phyloP scores from a whole-genome alignment of 1,140 invertebrate species.

The Papilio polytes region DNA sequence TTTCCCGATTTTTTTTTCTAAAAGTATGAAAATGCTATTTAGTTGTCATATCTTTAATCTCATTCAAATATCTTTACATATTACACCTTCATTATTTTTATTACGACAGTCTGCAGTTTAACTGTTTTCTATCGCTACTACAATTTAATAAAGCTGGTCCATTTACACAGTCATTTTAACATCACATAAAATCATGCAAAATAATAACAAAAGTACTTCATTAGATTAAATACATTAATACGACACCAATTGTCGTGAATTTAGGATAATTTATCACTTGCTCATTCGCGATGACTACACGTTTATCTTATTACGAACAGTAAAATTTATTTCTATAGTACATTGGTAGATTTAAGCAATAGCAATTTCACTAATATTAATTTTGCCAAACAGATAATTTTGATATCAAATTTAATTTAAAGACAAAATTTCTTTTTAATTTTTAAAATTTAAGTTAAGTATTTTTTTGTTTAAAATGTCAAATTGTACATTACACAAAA shows the following conservation, averaged over 20 bases:
- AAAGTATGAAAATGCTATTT: slow-evolving; percentile 25
- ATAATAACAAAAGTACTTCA: slow-evolving; percentile 58
- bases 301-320: slow-evolving; percentile 34
- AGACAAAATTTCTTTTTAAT: not conserved
- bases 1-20: not conserved
- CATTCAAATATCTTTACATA: slow-evolving; percentile 46
- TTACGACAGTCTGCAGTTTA: slow-evolving; percentile 57
- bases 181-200: slow-evolving; percentile 69
- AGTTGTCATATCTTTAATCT: slow-evolving; percentile 39
- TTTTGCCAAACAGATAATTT: not conserved
- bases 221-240: slow-evolving; percentile 45
- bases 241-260: slow-evolving; percentile 20
- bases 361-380: not conserved
- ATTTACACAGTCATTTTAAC: slow-evolving; percentile 71
- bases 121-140: slow-evolving; percentile 63
- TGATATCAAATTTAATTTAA: not conserved
- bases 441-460: not conserved
- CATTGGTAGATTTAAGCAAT: not conserved
- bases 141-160: slow-evolving; percentile 73
- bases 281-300: slow-evolving; percentile 38
- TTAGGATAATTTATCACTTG: slow-evolving; percentile 45
- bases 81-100: slow-evolving; percentile 10
- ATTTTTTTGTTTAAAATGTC: not conserved
- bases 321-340: slow-evolving; percentile 5
- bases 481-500: not conserved